Conservation (phyloP, 2,113 vertebrate species). For the Isichthys henryi region DNA sequence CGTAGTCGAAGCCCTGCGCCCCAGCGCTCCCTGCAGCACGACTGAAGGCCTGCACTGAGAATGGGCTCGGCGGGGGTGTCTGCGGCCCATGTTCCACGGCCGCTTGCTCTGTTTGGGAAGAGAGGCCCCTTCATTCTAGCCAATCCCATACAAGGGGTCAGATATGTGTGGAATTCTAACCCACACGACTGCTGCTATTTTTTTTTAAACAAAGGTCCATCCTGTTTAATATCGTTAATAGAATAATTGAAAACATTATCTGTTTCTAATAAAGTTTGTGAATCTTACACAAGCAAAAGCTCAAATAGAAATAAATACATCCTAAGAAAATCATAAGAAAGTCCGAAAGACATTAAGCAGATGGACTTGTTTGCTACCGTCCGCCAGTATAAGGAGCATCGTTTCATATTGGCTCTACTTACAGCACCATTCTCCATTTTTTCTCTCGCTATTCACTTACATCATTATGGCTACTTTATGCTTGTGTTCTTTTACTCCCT, state of each 20-base stretch:
- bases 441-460: neutral
- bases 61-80: constrained; percentile 93
- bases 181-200: neutral
- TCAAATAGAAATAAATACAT: neutral
- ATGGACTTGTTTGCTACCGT: neutral
- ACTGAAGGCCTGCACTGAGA: constrained; percentile 89
- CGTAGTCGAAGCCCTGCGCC: constrained; percentile 93
- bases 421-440: neutral
- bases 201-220: neutral
- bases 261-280: neutral
- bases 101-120: constrained; percentile 72
- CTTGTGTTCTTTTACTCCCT: neutral
- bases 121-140: neutral
- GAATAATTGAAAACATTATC: neutral
- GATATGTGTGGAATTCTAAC: neutral
- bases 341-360: too few species aligned
- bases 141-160: neutral
- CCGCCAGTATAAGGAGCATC: neutral
- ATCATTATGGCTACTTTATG: neutral
- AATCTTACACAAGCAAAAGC: neutral
- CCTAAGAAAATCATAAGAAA: neutral
- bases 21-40: constrained; percentile 73
- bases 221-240: neutral
- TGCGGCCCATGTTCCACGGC: constrained; percentile 83
- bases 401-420: neutral